Evolutionary conservation across 1,140 invertebrate genomes (phyloP), one percentile per base, ranked within the genome.

Genomic region (Drosophila micromelanica): DNA sequence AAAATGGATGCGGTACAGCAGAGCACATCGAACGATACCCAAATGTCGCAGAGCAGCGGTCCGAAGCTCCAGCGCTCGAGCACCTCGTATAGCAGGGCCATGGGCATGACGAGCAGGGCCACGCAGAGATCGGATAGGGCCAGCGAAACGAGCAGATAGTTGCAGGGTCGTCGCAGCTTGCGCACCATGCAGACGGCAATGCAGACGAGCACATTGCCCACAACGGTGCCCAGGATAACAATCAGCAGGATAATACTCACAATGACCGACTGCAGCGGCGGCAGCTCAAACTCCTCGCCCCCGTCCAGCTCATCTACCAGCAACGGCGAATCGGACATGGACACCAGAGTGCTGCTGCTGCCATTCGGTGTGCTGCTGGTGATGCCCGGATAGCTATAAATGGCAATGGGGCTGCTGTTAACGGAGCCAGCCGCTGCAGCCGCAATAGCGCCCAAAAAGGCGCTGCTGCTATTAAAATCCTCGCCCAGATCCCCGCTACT

Each of bases 201-300:
- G 91, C 94, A 98, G 81, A 98, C 97, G 57, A 98, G 93, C 51
- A 97, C 95, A 92, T 99, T 99, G 30, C 97, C 97, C 35, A 98
- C 94, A 52, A 97, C 94, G 0, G 97, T 98, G 43, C 95, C 95
- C 48, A 97, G 92, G 71, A 97, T 97, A 30, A 97, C 95, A 74
- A 95, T 93, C 71, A 96, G 93, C 54, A 97, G 93, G 40, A 97
- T 93, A 51, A 96, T 92, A 52, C 95, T 94, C 64, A 97, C 94
- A 46, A 96, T 78, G 62, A 97, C 94, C 45, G 95, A 95, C 82
- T 95, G 93, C 13, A 92, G 60, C 6, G 93, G 91, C 0, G 92
- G 92, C 71, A 93, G 90, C 1, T 92, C 87, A 9, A 91, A 86
- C n/a, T 87, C 91, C 2, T 57, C 61, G 23, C 78, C 82, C 2